Conservation (phyloP, 1,140 invertebrate genomes). For the Drosophila ohnishii region DNA sequence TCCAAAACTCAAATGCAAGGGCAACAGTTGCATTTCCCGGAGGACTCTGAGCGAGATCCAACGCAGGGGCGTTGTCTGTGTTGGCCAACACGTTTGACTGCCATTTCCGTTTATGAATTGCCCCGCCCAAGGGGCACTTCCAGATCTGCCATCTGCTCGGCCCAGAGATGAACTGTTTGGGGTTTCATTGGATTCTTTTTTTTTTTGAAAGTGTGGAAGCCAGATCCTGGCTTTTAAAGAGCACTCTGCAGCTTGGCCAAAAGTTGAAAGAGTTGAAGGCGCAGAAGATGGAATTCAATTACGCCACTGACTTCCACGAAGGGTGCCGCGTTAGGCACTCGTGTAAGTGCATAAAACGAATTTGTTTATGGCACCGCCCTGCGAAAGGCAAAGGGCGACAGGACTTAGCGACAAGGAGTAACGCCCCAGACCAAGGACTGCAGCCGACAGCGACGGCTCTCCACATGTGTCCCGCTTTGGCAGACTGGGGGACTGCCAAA, state of each 20-base stretch:
- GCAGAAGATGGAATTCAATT: conserved; percentile 68
- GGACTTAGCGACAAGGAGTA: conserved; percentile 41
- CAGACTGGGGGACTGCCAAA: conserved; percentile 55
- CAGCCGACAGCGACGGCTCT: conserved; percentile 57
- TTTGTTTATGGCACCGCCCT: conserved; percentile 39
- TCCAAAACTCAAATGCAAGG: conserved; percentile 32
- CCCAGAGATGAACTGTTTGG: conserved; percentile 18
- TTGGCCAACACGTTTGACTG: conserved; percentile 69
- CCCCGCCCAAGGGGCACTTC: neutral
- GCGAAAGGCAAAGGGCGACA: conserved; percentile 17
- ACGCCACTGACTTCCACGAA: conserved; percentile 29
- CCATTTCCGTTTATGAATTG: conserved; percentile 73
- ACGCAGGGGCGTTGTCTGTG: conserved; percentile 38
- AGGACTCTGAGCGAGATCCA: conserved; percentile 43
- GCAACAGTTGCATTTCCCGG: conserved; percentile 49
- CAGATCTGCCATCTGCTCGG: conserved; percentile 1
- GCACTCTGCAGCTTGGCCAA: conserved; percentile 17
- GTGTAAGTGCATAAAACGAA: conserved; percentile 46
- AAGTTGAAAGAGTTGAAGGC: conserved; percentile 17
- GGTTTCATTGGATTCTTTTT: conserved; percentile 2
- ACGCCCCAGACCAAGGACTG: conserved; percentile 49
- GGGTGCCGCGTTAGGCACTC: conserved; percentile 47
- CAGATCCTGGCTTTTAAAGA: conserved; percentile 6
- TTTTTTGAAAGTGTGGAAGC: neutral
- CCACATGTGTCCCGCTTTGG: conserved; percentile 61